phyloP scores from a whole-genome alignment of 2,797 vertebrate species.

The Synaphobranchus kaupii region DNA sequence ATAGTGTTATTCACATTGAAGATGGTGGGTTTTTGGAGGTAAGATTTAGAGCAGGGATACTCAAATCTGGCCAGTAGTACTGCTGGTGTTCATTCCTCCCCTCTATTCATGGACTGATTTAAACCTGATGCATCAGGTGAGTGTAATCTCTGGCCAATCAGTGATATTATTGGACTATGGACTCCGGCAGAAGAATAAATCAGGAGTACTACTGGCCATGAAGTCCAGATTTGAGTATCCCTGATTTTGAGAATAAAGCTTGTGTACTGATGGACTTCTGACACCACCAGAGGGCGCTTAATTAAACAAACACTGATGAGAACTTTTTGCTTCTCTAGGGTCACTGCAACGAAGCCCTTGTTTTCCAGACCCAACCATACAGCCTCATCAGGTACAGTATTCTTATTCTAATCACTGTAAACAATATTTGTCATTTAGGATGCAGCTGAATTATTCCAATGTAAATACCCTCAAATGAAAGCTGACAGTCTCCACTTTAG shows the following conservation, averaged over 20 bases:
- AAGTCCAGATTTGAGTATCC: neutral
- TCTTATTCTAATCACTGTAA: neutral
- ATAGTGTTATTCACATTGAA: neutral
- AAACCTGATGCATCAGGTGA: too few relatives aligned
- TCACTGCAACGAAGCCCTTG: slow-evolving; percentile 88
- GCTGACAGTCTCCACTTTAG: too few relatives aligned
- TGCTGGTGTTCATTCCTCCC: neutral
- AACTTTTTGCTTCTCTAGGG: slow-evolving; percentile 59
- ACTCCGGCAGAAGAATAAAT: neutral
- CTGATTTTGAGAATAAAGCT: neutral
- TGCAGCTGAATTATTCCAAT: neutral
- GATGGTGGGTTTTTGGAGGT: neutral
- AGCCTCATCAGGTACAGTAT: slow-evolving; percentile 84
- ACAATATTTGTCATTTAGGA: neutral
- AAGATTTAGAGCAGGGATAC: neutral
- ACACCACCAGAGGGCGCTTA: neutral
- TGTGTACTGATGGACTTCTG: slow-evolving; percentile 3
- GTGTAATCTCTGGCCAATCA: neutral
- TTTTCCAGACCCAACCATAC: slow-evolving; percentile 91
- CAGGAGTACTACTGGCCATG: neutral
- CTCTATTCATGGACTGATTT: neutral
- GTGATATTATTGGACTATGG: neutral
- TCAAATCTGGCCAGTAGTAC: neutral
- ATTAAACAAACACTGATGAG: slow-evolving; percentile 16
- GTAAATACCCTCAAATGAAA: too few relatives aligned